Percentiles rank a stretch among this genome's conserved stretches.
These are phyloP conservation scores for Chunga burmeisteri DNA, from an alignment of 2,113 vertebrate genomes.

Conservation along the genomic window DNA sequence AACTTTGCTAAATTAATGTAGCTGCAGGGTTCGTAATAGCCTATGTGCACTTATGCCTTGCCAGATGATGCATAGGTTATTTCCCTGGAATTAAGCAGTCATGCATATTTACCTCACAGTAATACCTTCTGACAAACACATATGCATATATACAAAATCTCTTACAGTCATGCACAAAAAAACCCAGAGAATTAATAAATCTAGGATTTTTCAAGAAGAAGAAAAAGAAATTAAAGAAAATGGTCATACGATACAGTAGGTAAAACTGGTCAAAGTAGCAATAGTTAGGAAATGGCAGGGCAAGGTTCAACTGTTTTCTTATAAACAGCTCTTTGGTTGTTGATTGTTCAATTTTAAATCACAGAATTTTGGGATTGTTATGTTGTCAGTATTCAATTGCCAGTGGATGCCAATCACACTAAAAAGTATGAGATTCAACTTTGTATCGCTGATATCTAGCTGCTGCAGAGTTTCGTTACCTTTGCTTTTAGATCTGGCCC, in stretches of 20 bases:
- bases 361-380: not conserved
- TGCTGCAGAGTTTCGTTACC: not conserved
- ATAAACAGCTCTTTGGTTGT: not conserved
- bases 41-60: not conserved
- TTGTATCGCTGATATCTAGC: not conserved
- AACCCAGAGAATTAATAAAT: not conserved
- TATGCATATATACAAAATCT: not conserved
- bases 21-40: constrained; percentile 30
- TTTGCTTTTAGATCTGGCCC: not conserved
- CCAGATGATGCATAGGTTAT: constrained; percentile 34
- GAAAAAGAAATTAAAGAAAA: not conserved
- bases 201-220: not conserved
- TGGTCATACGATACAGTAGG: accelerated
- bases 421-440: not conserved
- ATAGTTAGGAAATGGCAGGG: not conserved
- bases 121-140: constrained; percentile 12
- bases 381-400: not conserved
- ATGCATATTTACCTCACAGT: not conserved
- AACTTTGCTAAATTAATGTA: constrained; percentile 31
- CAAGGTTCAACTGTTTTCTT: not conserved
- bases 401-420: not conserved
- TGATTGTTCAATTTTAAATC: not conserved
- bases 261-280: not conserved
- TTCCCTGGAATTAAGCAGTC: constrained; percentile 43
- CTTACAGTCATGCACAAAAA: not conserved